phyloP scores from a whole-genome alignment of 1,140 invertebrate species.

The Cecropterus lyciades region DNA sequence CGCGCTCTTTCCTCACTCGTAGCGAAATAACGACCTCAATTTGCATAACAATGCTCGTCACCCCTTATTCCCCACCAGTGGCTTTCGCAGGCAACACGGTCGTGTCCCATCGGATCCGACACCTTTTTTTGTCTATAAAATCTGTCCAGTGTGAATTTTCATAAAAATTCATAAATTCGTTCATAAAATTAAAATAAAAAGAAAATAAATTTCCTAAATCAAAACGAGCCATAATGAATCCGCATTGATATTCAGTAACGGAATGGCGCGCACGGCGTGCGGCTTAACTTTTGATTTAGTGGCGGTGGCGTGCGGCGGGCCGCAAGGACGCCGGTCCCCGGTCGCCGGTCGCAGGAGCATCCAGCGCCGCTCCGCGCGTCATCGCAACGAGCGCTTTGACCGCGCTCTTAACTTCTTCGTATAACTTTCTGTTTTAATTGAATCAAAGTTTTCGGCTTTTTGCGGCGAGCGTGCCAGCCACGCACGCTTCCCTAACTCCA shows the following conservation, averaged over 20 bases:
- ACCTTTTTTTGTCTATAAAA: constrained; percentile 71
- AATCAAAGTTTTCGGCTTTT: constrained; percentile 83
- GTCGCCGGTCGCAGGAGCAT: constrained; percentile 4
- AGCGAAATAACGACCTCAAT: constrained; percentile 83
- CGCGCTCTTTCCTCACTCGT: constrained; percentile 82
- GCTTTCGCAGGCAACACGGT: constrained; percentile 74
- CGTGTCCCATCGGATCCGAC: constrained; percentile 72
- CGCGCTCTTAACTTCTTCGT: constrained; percentile 73
- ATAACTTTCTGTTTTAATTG: constrained; percentile 81
- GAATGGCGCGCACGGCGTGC: constrained; percentile 29
- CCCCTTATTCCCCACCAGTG: constrained; percentile 79
- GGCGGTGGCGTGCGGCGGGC: constrained; percentile 12
- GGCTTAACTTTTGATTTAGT: constrained; percentile 44
- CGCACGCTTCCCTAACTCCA: constrained; percentile 72
- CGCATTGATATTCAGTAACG: constrained; percentile 25
- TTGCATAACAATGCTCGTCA: constrained; percentile 84
- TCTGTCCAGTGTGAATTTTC: constrained; percentile 61
- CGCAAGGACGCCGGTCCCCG: neutral
- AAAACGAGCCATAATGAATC: constrained; percentile 25
- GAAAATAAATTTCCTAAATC: constrained; percentile 45
- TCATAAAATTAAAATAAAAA: constrained; percentile 46
- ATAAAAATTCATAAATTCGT: constrained; percentile 58
- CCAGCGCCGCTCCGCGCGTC: constrained; percentile 21
- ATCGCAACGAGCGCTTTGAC: constrained; percentile 55
- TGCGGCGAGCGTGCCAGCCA: constrained; percentile 79